Evolutionary conservation across 2,113 vertebrate species (phyloP).

Genomic region (Ceyx melanurus): DNA sequence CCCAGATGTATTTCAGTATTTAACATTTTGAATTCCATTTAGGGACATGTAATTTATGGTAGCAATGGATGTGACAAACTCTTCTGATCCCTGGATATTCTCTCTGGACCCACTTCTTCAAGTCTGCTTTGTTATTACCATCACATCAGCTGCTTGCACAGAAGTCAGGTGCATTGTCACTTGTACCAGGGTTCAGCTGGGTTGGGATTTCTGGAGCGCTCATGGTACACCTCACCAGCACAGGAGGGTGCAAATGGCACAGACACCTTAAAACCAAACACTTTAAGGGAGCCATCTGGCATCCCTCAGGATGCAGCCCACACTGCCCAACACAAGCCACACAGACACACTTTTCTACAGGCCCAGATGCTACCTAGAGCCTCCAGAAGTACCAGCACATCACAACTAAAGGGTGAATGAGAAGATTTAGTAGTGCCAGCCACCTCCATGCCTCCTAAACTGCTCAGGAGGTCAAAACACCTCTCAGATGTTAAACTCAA

Average conservation of each 20-base stretch:
- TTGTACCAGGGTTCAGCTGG: not conserved
- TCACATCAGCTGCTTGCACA: not conserved
- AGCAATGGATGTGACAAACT: not conserved
- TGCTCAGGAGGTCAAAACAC: not conserved
- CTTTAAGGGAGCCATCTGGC: not conserved
- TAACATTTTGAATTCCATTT: not conserved
- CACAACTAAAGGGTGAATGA: not conserved
- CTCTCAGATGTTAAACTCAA: not conserved
- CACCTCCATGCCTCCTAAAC: not conserved
- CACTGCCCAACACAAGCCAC: not conserved
- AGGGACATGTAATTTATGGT: not conserved
- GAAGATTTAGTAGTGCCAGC: not conserved
- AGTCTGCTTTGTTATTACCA: not conserved
- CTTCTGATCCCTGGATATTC: not conserved
- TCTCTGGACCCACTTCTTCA: not conserved
- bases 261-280: not conserved
- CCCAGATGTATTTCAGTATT: not conserved
- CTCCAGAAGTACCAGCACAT: not conserved
- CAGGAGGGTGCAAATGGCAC: not conserved
- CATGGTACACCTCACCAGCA: not conserved
- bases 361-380: not conserved
- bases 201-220: not conserved
- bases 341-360: accelerated
- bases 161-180: not conserved
- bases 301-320: not conserved